phyloP scores from a whole-genome alignment of 1,140 invertebrate genomes.

The Ceratina australensis region DNA sequence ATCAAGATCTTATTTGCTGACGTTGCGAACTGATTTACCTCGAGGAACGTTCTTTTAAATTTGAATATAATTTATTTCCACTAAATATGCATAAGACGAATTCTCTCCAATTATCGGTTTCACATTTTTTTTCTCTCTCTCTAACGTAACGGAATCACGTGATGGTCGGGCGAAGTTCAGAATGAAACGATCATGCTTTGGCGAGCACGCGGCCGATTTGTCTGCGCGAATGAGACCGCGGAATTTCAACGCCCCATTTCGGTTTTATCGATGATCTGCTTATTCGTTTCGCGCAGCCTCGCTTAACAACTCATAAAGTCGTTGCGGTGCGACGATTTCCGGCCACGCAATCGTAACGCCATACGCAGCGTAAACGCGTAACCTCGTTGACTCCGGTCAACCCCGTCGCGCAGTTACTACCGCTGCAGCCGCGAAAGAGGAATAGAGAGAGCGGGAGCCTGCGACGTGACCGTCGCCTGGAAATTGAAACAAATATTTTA shows the following conservation, averaged over 20 bases:
- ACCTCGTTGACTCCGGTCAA: conserved; percentile 49
- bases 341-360: conserved; percentile 12
- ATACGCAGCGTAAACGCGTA: conserved; percentile 40
- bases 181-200: conserved; percentile 14
- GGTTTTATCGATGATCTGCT: conserved; percentile 69
- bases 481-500: conserved; percentile 76
- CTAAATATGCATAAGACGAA: too few species aligned
- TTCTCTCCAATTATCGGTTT: too few species aligned
- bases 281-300: conserved; percentile 53
- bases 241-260: conserved; percentile 69
- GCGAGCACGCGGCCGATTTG: conserved; percentile 54
- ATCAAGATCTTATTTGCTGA: neutral
- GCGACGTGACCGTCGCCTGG: conserved; percentile 43
- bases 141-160: too few species aligned
- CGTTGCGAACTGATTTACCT: neutral
- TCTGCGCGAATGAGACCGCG: conserved; percentile 42
- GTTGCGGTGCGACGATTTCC: conserved; percentile 48
- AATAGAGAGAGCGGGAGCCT: neutral
- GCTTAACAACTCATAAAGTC: conserved; percentile 73
- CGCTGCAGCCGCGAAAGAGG: neutral
- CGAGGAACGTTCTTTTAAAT: neutral
- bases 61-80: neutral
- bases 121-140: too few species aligned
- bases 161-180: too few species aligned
- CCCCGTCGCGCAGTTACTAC: conserved; percentile 17